These are phyloP conservation scores for Pachliopta kotzebuea DNA, from an alignment of 2,888 invertebrate species.

Conservation along the genomic window DNA sequence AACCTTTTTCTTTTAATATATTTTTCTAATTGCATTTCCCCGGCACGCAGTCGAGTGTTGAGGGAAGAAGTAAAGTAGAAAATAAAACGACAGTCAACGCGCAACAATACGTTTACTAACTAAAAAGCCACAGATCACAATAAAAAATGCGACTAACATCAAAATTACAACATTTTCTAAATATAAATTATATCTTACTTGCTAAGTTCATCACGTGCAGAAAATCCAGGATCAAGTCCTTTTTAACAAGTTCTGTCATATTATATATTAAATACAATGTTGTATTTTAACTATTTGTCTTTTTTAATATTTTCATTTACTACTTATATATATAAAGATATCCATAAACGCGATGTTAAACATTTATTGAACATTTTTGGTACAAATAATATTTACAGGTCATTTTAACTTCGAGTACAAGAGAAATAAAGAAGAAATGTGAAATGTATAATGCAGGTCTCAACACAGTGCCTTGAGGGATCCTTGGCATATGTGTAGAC, in stretches of 20 bases:
- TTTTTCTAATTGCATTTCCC: no score
- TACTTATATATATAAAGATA: no score
- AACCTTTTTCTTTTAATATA: no score
- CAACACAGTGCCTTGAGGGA: constrained; percentile 9
- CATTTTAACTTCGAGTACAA: no score
- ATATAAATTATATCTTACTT: constrained; percentile 28
- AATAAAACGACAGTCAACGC: constrained; percentile 47
- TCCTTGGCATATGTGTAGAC: not conserved
- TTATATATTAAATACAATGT: no score
- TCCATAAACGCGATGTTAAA: no score
- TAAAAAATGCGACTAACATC: constrained; percentile 44
- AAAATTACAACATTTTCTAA: constrained; percentile 31
- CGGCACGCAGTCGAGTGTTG: no score
- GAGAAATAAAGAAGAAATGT: not conserved
- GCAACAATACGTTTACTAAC: constrained; percentile 56
- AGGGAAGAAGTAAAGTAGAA: not conserved
- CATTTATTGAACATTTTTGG: no score
- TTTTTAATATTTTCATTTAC: no score
- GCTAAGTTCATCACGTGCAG: constrained; percentile 15
- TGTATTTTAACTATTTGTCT: no score
- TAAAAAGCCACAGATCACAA: constrained; percentile 63
- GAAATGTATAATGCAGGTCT: not conserved
- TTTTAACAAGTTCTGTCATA: no score
- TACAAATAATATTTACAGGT: no score
- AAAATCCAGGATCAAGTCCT: constrained; percentile 22